Evolutionary conservation across 2,888 invertebrate species (phyloP), one percentile per base, ranked within the genome.

Genomic region (Pachycephus smyrnensis): DNA sequence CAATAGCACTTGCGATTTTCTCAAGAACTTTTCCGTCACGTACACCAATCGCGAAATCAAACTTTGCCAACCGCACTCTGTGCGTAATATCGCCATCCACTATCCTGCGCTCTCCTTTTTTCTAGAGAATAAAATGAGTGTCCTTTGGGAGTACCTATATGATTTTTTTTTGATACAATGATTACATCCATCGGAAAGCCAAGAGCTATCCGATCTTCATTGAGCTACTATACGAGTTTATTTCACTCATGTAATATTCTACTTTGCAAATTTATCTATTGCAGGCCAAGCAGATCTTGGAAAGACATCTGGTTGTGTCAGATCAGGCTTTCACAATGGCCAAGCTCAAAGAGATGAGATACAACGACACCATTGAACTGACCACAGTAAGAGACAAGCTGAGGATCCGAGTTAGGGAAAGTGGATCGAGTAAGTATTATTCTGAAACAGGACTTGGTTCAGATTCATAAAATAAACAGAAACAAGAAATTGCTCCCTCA

Each of bases 271-370:
- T 55, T 55, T 55, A 78, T 82, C 82, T 88, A 81, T 93, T 92
- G 75, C 92, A 97, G 97, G 95, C 96, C 1, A 94, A 94, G 85
- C 94, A 95, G 91, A 96, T 98, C 84, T 92, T 98, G 89, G 97
- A 98, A 92, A 94, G 98, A 80, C 98, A 98, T 92, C 93, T 98
- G 83, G 95, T 98, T 73, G 94, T 97, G 81, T 95, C 96, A 1
- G 95, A 96, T 84, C 93, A 93, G 75, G 94, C 95, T n/a, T 96
- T 94, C 91, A 96, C 96, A 80, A 96, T 97, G 94, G 96, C 96
- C 80, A 95, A 96, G 89, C 92, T 97, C 82, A 95, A 95, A 89
- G 89, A 91, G 75, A 92, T 94, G 84, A 92, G 95, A 82, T 94
- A 94, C n/a, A 95, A 95, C 86, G 95, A 95, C 86, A 94, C 94